Evolutionary conservation across 2,113 vertebrate species (phyloP).

Genomic region (Chiloscyllium plagiosum): DNA sequence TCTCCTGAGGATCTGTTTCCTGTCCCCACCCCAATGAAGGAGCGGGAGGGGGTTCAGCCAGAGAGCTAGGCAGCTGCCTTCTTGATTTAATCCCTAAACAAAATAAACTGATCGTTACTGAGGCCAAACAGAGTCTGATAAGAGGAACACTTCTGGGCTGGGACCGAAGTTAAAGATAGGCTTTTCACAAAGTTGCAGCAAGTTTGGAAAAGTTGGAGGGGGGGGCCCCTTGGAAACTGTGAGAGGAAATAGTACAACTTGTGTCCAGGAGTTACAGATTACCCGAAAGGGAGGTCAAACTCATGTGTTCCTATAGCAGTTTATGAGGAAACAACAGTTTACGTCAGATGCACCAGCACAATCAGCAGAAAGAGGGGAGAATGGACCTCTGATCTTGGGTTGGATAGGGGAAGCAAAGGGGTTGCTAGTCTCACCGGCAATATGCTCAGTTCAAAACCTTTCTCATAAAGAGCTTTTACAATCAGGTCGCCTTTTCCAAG

Average conservation of each 20-base stretch:
- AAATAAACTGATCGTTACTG: not conserved
- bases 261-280: no score
- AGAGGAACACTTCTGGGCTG: not conserved
- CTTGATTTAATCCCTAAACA: not conserved
- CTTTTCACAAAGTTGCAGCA: not conserved
- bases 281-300: no score
- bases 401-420: no score
- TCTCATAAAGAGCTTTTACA: not conserved
- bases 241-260: no score
- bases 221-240: no score
- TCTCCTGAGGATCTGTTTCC: not conserved
- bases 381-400: no score
- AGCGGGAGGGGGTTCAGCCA: not conserved
- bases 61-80: not conserved
- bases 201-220: not conserved
- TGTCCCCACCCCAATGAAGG: not conserved
- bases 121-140: not conserved
- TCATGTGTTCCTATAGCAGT: no score
- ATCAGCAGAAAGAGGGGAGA: no score
- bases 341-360: no score
- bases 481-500: not conserved
- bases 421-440: no score
- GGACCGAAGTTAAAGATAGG: not conserved
- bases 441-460: not conserved
- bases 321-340: no score